A percentile compares a stretch with the other conserved stretches of the same genome.
Conservation (phyloP, 2,797 vertebrate species). For the Lycodopsis pacificus region DNA sequence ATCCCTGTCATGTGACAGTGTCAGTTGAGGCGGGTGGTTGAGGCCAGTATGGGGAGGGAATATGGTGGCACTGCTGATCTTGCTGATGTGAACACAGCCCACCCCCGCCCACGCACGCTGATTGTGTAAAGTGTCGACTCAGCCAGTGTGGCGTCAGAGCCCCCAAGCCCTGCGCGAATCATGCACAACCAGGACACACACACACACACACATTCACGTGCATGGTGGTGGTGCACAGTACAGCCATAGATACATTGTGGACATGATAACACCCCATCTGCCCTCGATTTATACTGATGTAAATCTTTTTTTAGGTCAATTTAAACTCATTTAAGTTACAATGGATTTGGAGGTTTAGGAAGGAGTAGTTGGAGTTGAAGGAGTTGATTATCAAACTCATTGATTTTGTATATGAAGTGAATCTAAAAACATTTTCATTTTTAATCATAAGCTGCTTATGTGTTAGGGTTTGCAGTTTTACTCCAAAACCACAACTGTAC, state of each 20-base stretch:
- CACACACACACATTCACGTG: conserved; percentile 10
- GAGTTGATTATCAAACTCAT: neutral
- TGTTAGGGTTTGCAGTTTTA: neutral
- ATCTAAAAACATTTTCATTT: neutral
- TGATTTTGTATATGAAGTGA: neutral
- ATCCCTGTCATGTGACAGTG: conserved; percentile 80
- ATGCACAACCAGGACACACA: conserved; percentile 40
- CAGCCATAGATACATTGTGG: conserved; percentile 6
- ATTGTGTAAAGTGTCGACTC: conserved; percentile 84
- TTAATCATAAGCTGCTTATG: neutral
- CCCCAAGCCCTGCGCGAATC: conserved; percentile 49
- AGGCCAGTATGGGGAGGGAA: conserved; percentile 72
- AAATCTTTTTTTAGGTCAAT: neutral
- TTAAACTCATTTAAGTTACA: neutral
- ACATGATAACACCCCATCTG: neutral
- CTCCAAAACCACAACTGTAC: neutral
- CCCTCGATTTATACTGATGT: neutral
- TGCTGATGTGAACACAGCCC: conserved; percentile 77
- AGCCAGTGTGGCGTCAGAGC: conserved; percentile 74
- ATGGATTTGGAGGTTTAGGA: neutral
- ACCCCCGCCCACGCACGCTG: conserved; percentile 32
- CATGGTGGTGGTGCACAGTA: conserved; percentile 11
- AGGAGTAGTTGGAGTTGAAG: no score
- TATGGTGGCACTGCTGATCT: conserved; percentile 80
- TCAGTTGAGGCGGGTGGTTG: conserved; percentile 69